Conservation (phyloP, 2,113 vertebrate species). For the Tenrec ecaudatus region DNA sequence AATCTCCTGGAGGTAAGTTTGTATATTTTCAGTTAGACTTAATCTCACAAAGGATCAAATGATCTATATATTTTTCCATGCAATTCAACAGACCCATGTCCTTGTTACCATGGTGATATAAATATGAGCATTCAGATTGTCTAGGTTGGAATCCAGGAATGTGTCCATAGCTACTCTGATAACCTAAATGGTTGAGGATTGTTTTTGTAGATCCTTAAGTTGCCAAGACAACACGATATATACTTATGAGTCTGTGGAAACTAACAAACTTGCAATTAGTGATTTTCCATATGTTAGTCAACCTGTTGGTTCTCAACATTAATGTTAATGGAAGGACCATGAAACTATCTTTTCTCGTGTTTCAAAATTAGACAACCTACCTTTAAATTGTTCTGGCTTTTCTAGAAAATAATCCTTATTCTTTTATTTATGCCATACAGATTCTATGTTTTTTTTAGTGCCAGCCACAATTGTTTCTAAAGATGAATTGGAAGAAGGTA, state of each 20-base stretch:
- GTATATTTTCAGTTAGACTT: background rate
- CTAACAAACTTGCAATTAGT: slow-evolving; percentile 39
- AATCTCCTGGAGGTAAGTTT: too few species aligned
- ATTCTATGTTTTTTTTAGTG: background rate
- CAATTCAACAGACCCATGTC: slow-evolving; percentile 15
- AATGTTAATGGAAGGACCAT: slow-evolving; percentile 57
- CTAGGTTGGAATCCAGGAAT: slow-evolving; percentile 44
- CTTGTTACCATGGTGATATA: slow-evolving; percentile 23
- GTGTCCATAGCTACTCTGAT: background rate
- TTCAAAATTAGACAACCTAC: slow-evolving; percentile 28
- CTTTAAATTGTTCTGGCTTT: background rate
- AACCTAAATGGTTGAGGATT: slow-evolving; percentile 39
- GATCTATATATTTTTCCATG: slow-evolving; percentile 38
- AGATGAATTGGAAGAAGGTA: background rate
- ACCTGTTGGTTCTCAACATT: slow-evolving; percentile 51
- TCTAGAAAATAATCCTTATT: background rate
- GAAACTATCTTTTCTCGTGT: background rate
- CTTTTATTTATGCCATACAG: background rate
- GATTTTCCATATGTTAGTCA: background rate
- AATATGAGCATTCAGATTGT: slow-evolving; percentile 20
- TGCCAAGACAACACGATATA: slow-evolving; percentile 61
- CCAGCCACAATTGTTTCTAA: background rate
- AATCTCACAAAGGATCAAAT: background rate
- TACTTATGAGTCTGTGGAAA: slow-evolving; percentile 13
- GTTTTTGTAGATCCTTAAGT: slow-evolving; percentile 42